Evolutionary conservation across 2,113 vertebrate species (phyloP), one percentile per base, ranked within the genome.

Genomic region (Prinia subflava): DNA sequence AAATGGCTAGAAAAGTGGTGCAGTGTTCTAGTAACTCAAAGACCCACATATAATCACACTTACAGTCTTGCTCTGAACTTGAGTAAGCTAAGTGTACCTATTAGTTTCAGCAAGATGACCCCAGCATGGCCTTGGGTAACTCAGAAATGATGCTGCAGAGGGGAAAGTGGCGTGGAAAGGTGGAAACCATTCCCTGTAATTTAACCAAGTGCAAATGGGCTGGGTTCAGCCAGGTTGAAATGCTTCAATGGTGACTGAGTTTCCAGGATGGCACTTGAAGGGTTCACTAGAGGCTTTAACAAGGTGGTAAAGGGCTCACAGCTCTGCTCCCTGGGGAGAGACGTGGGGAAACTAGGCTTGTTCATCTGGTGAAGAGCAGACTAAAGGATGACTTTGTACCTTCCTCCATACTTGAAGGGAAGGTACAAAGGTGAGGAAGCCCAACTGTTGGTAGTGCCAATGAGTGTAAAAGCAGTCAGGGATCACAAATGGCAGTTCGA

Each of bases 341-440:
- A 21, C 0, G 0, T 44, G 23, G 59, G 57, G 10, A 12, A 55
- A 7, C 50, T 84, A 27, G 16, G 10, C 6, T 81, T 70, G 5
- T 22, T 56, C 7, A 4, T 44, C 31, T 53, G 18, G 23, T 49
- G 46, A 83, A 73, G 46, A 76, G 39, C 53, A 27, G 44, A 33
- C 30, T 67, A 59, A 30, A 2, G 15, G 13, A 5, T 71, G 35
- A 6, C 73, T 7, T 16, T 41, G 41, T 19, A 80, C 15, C 20
- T 27, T 86, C 41, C 49, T 86, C 41, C 49, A 31, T 16, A 9
- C 53, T 31, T 64, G 55, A 42, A 63, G 39, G 9, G 28, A 13
- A 75, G 14, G 11, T 68, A 75, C 8, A 73, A 44, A 76, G 25
- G 8, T 53, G 9, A 89, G 20, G 24, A 91, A 91, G 15, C 16